These are phyloP conservation scores for Tillus elongatus DNA, from an alignment of 2,888 invertebrate genomes.

Conservation along the genomic window DNA sequence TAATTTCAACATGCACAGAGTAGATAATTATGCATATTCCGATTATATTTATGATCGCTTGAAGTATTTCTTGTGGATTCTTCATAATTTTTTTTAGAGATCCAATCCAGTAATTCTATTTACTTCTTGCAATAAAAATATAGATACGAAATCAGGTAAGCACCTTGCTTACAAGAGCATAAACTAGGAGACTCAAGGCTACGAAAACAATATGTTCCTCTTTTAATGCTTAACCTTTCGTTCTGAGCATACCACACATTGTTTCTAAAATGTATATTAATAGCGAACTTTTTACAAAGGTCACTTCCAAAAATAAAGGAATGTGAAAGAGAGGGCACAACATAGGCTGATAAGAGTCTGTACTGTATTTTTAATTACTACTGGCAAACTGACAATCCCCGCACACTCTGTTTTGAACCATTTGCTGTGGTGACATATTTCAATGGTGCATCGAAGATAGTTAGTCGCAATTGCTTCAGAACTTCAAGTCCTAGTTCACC, in stretches of 20 bases:
- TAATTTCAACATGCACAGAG: too few relatives aligned
- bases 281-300: background rate
- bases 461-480: background rate
- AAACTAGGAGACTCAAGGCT: too few relatives aligned
- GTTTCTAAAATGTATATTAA: background rate
- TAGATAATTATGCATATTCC: too few relatives aligned
- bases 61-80: too few relatives aligned
- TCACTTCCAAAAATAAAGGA: background rate
- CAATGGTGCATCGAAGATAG: background rate
- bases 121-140: too few relatives aligned
- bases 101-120: too few relatives aligned
- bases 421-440: background rate
- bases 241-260: background rate
- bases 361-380: background rate
- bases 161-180: too few relatives aligned
- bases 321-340: background rate
- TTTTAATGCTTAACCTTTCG: too few relatives aligned
- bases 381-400: background rate
- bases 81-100: too few relatives aligned
- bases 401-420: background rate
- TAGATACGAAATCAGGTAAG: too few relatives aligned
- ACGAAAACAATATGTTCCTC: too few relatives aligned
- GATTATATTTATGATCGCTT: too few relatives aligned
- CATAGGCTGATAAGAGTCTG: background rate
- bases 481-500: background rate